Percentiles rank a stretch among this genome's conserved stretches.
Evolutionary conservation across 2,888 invertebrate species (phyloP).

Genomic region (Linyphia triangularis): DNA sequence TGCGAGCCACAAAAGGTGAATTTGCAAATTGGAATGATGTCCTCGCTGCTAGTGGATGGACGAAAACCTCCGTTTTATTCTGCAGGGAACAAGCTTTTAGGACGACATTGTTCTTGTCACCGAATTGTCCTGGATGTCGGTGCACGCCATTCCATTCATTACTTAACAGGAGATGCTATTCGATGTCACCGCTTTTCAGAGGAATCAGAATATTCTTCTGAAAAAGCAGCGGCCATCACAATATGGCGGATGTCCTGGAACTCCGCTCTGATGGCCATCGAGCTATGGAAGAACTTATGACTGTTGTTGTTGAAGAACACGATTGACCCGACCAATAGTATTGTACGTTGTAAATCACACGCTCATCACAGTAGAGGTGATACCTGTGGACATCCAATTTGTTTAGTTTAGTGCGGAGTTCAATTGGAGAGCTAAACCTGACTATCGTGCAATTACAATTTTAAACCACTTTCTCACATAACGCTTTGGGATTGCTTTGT

Average conservation of each 20-base stretch:
- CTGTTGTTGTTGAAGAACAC: conserved; percentile 50
- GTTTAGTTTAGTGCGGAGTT: background rate
- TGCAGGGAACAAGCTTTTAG: conserved; percentile 33
- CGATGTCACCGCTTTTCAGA: conserved; percentile 65
- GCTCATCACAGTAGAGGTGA: conserved; percentile 11
- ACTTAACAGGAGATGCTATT: conserved; percentile 57
- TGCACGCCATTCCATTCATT: conserved; percentile 61
- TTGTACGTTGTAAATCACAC: conserved; percentile 68
- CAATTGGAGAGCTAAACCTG: background rate
- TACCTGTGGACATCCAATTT: background rate
- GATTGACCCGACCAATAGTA: conserved; percentile 63
- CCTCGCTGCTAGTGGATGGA: too few species aligned
- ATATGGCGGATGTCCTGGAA: conserved; percentile 74
- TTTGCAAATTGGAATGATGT: background rate
- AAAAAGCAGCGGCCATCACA: conserved; percentile 42
- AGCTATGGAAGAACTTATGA: conserved; percentile 33
- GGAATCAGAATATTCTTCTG: conserved; percentile 47
- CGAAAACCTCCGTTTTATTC: background rate
- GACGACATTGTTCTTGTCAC: conserved; percentile 54
- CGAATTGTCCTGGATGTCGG: conserved; percentile 9
- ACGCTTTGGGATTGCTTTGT: background rate
- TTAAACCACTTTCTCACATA: background rate
- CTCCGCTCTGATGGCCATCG: conserved; percentile 57
- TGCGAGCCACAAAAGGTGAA: background rate
- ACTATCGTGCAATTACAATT: background rate